phyloP scores from a whole-genome alignment of 2,888 invertebrate species.

The Caenorhabditis zanzibari region DNA sequence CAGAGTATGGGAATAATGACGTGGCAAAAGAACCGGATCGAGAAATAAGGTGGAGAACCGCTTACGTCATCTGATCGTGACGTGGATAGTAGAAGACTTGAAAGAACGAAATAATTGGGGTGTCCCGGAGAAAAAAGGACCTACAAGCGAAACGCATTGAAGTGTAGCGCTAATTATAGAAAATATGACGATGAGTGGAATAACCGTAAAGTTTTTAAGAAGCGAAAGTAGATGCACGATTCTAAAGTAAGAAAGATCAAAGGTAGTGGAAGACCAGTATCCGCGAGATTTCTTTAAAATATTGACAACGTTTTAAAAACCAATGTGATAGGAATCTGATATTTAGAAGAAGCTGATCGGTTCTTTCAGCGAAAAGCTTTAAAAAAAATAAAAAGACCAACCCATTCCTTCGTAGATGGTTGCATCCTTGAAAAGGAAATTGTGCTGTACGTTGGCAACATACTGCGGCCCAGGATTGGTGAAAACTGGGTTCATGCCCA shows the following conservation, averaged over 20 bases:
- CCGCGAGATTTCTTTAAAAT: not conserved
- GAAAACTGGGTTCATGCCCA: slow-evolving; percentile 48
- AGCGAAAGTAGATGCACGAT: too few relatives aligned
- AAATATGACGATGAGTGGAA: too few relatives aligned
- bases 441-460: slow-evolving; percentile 35
- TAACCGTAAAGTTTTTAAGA: too few relatives aligned
- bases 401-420: slow-evolving; percentile 63
- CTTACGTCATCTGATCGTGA: slow-evolving; percentile 48
- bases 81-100: slow-evolving; percentile 22
- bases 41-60: not conserved
- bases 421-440: slow-evolving; percentile 47
- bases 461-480: slow-evolving; percentile 38
- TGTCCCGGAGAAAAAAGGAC: slow-evolving; percentile 5
- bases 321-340: slow-evolving; percentile 5
- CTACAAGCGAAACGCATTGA: slow-evolving; percentile 18
- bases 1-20: slow-evolving; percentile 18
- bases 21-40: slow-evolving; percentile 54
- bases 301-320: not conserved
- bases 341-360: not conserved
- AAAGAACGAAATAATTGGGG: slow-evolving; percentile 32
- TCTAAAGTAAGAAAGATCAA: too few relatives aligned
- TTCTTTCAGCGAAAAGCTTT: not conserved
- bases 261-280: too few relatives aligned
- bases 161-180: slow-evolving; percentile 37
- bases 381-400: slow-evolving; percentile 17